These are phyloP conservation scores for Acipenser transmontanus DNA, from an alignment of 2,797 vertebrate genomes.

Conservation along the genomic window DNA sequence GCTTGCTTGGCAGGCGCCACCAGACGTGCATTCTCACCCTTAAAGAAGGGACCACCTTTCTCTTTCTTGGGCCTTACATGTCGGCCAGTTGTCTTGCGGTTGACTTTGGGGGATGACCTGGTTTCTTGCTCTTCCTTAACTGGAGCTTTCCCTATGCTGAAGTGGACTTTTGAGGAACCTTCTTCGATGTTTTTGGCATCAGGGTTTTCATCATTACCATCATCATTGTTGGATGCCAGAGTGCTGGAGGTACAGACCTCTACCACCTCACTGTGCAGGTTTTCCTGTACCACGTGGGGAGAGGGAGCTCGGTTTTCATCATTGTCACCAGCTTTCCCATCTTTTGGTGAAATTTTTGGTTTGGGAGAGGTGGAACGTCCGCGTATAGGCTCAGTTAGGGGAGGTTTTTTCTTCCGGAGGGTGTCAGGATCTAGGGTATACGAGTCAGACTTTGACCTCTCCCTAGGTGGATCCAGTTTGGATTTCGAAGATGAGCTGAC, in stretches of 20 bases:
- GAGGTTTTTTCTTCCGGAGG: slow-evolving; percentile 89
- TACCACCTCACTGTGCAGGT: slow-evolving; percentile 94
- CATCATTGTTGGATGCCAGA: slow-evolving; percentile 80
- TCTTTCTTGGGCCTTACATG: slow-evolving; percentile 93
- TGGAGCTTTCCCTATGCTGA: slow-evolving; percentile 96
- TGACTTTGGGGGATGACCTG: slow-evolving; percentile 92
- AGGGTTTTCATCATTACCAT: slow-evolving; percentile 73
- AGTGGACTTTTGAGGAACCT: slow-evolving; percentile 87
- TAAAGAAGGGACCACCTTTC: slow-evolving; percentile 87
- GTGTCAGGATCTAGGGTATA: slow-evolving; percentile 95
- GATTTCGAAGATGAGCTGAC: slow-evolving; percentile 77
- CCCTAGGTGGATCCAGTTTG: slow-evolving; percentile 87
- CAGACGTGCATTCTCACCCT: slow-evolving; percentile 72
- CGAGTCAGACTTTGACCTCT: slow-evolving; percentile 95
- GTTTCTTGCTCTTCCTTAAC: slow-evolving; percentile 88
- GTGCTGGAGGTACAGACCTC: slow-evolving; percentile 91
- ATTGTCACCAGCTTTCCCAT: slow-evolving; percentile 62
- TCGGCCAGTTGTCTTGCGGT: slow-evolving; percentile 83
- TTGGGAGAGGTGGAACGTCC: slow-evolving; percentile 94
- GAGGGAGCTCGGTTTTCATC: slow-evolving; percentile 85
- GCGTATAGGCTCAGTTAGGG: slow-evolving; percentile 84
- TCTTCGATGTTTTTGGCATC: slow-evolving; percentile 75
- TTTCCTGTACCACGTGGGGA: slow-evolving; percentile 94
- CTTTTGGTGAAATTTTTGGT: slow-evolving; percentile 80
- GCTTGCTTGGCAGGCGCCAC: slow-evolving; percentile 92